Percentiles rank a stretch among this genome's conserved stretches.
These are phyloP conservation scores for Triops cancriformis DNA, from an alignment of 1,140 invertebrate genomes.

Conservation along the genomic window DNA sequence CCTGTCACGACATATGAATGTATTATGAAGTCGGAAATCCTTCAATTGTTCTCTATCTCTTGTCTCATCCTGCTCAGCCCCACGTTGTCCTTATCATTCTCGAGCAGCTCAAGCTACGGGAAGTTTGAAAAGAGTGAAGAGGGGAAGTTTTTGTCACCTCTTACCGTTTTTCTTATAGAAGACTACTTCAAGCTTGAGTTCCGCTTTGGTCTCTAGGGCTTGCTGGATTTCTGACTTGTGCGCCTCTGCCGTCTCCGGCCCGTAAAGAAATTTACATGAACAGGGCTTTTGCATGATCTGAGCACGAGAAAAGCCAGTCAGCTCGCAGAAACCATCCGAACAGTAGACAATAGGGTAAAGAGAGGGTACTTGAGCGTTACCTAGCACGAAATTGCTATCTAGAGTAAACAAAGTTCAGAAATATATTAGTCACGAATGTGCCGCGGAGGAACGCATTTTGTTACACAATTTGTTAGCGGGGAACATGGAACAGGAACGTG, in stretches of 20 bases:
- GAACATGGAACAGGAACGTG: too few relatives aligned
- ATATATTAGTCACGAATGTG: neutral
- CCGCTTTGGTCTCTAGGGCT: slow-evolving; percentile 76
- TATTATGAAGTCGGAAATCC: neutral
- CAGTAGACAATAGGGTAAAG: slow-evolving; percentile 93
- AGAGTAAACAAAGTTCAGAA: slow-evolving; percentile 43
- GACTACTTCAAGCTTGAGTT: slow-evolving; percentile 86
- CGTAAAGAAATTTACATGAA: slow-evolving; percentile 91
- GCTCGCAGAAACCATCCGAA: slow-evolving; percentile 94
- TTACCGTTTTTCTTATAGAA: slow-evolving; percentile 92
- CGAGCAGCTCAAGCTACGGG: too few relatives aligned
- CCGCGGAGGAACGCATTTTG: neutral
- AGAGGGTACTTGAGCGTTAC: slow-evolving; percentile 84
- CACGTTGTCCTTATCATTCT: too few relatives aligned
- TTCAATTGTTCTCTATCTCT: neutral
- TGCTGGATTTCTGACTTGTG: slow-evolving; percentile 81
- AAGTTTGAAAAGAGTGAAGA: too few relatives aligned
- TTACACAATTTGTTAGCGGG: too few relatives aligned
- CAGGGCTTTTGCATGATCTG: slow-evolving; percentile 96
- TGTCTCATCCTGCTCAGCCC: neutral
- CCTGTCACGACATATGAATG: slow-evolving; percentile 50
- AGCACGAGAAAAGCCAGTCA: slow-evolving; percentile 84
- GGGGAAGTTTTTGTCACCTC: slow-evolving; percentile 34
- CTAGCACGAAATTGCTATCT: slow-evolving; percentile 97
- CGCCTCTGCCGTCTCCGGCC: slow-evolving; percentile 77